Evolutionary conservation across 1,140 invertebrate genomes (phyloP), one percentile per base, ranked within the genome.

Genomic region (Laupala kohalensis): DNA sequence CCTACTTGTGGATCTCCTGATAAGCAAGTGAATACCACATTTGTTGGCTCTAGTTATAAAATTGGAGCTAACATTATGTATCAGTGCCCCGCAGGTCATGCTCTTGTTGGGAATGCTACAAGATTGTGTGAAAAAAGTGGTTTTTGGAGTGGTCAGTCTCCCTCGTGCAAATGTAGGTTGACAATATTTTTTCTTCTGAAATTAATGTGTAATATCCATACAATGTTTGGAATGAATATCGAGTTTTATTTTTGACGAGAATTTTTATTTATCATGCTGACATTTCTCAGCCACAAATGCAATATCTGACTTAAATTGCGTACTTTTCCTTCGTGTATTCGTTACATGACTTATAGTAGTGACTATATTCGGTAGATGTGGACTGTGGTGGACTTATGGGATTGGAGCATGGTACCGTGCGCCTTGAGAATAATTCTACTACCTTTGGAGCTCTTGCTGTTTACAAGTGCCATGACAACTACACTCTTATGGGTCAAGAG

Each of bases 1-100:
- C 85, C 90, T 3, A 86, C 86, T 0, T 96, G 93, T 77, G 93
- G 93, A 15, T 94, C 90, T 79, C 93, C 93, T 0, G 93, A 96
- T 76, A 90, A 92, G 76, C 82, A 86, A 25, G 84, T 91, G 73
- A 95, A 95, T 77, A 94, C 92, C 3, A 94, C 92, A 0, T 87
- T 94, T n/a, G 77, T 84, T 37, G 89, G 90, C 24, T 85, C 81
- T 69, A 89, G 90, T 76, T 89, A 87, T 76, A 84, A 82, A 4
- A 82, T 94, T 64, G 92, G 89, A 4, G 84, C 88, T 1, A 80
- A 78, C 1, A 90, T 96, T 69, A 82, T 66, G 0, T 97, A 96
- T 79, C 78, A 82, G 6, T 97, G 95, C 78, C 91, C 92, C 0
- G 85, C 88, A 74, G 95, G 93, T 6, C 89, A 92, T 77, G 90